These are phyloP conservation scores for Podarcis cretensis DNA, from an alignment of 2,113 vertebrate species.

Conservation along the genomic window DNA sequence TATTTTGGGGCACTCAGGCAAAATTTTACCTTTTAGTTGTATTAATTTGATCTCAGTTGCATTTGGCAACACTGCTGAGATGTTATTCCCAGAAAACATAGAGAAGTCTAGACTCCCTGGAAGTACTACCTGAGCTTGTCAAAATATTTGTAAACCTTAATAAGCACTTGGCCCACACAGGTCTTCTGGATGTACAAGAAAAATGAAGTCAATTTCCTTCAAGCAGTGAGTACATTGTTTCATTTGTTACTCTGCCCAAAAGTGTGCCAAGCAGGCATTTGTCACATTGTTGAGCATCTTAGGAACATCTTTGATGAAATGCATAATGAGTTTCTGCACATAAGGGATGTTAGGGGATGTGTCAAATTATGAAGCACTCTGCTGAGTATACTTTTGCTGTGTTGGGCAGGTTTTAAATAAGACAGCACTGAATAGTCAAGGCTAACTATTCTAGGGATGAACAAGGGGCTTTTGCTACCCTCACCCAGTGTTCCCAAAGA, in stretches of 20 bases:
- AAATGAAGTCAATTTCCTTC: conserved; percentile 1
- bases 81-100: background rate
- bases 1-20: background rate
- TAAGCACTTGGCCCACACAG: background rate
- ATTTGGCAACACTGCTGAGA: background rate
- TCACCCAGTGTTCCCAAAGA: background rate
- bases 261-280: background rate
- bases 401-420: background rate
- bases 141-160: background rate
- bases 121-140: background rate
- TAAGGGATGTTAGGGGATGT: background rate
- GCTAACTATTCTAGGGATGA: background rate
- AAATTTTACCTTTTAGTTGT: background rate
- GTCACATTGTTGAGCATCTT: background rate
- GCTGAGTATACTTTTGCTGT: background rate
- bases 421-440: background rate
- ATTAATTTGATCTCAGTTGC: conserved; percentile 1
- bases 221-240: background rate
- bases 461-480: background rate
- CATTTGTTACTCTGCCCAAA: background rate
- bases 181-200: background rate
- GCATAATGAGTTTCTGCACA: no score
- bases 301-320: background rate
- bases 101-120: conserved; percentile 1
- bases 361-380: background rate